A percentile compares a stretch with the other conserved stretches of the same genome.
Evolutionary conservation across 1,140 invertebrate genomes (phyloP).

Genomic region (Fopius arisanus): DNA sequence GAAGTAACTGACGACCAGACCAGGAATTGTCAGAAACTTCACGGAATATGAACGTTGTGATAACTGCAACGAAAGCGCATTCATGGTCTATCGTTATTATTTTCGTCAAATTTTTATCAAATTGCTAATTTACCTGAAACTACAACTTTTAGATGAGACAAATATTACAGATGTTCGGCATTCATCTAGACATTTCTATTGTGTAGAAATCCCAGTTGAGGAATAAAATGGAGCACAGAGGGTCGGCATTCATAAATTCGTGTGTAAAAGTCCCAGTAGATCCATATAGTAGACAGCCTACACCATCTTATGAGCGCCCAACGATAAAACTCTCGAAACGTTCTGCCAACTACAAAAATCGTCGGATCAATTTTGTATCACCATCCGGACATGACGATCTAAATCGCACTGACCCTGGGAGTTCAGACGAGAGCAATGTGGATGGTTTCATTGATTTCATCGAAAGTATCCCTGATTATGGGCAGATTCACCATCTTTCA

Average conservation of each 20-base stretch:
- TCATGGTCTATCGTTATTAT: too few species aligned
- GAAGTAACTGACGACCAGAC: too few species aligned
- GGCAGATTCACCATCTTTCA: conserved; percentile 73
- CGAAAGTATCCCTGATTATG: conserved; percentile 75
- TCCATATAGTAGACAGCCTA: conserved; percentile 71
- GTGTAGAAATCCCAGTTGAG: neutral
- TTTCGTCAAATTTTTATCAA: too few species aligned
- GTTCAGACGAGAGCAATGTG: conserved; percentile 44
- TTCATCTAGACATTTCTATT: too few species aligned
- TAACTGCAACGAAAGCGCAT: too few species aligned
- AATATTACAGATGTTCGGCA: too few species aligned
- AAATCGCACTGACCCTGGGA: conserved; percentile 31
- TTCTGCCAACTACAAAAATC: conserved; percentile 40
- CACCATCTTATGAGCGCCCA: conserved; percentile 70
- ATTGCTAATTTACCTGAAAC: too few species aligned
- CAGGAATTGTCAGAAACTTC: too few species aligned
- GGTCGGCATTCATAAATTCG: conserved; percentile 64
- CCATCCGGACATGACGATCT: conserved; percentile 22
- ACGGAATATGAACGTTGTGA: too few species aligned
- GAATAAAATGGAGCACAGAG: conserved; percentile 46
- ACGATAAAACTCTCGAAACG: conserved; percentile 50
- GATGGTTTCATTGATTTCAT: conserved; percentile 72
- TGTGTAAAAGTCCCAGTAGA: conserved; percentile 73
- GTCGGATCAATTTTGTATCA: conserved; percentile 41
- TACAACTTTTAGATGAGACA: too few species aligned